Base-by-base conservation (phyloP, 2,888 invertebrate genomes). In the Cosmorhoe ocellata region DNA sequence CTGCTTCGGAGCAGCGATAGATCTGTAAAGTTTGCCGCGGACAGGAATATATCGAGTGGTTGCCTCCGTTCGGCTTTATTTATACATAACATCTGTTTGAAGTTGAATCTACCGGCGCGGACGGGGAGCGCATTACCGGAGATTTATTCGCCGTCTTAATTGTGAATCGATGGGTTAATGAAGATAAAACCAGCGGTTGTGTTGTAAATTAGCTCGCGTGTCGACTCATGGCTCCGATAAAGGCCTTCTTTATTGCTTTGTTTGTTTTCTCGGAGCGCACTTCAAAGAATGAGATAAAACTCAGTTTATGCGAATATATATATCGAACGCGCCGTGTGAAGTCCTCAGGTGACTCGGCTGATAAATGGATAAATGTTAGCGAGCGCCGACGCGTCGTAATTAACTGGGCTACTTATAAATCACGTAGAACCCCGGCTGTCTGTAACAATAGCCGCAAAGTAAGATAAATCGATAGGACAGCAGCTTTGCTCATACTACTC, bases 161-260 rank as follows among this genome's bases (percentile, higher is more conserved):
- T 90, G 90, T 87, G 89, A 89, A 89, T 89, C 89, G 90, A 90
- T 90, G 89, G 90, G 89, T 88, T 90, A 90, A 90, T 90, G 90
- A 90, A 90, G 90, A 90, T 90, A 90, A 90, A 90, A 89, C 88
- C 85, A 82, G 84, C 82, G 88, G 87, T 84, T 77, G 86, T 88
- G 89, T 89, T 86, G 89, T 90, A 89, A 90, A 90, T 90, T 90
- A 89, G 89, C 87, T 89, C 82, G 89, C 89, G 89, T 90, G 89
- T 89, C 89, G 89, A 89, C 89, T 89, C 85, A 80, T 81, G 82
- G 83, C 84, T 82, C 82, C 79, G 88, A 89, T 88, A 88, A 89
- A 89, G 84, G 83, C 82, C 80, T 87, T 83, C 89, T 90, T 89
- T 89, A 89, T 89, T 88, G 81, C 87, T 87, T 81, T 88, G 89